Conservation (phyloP, 2,113 vertebrate genomes). For the Sialia sialis region DNA sequence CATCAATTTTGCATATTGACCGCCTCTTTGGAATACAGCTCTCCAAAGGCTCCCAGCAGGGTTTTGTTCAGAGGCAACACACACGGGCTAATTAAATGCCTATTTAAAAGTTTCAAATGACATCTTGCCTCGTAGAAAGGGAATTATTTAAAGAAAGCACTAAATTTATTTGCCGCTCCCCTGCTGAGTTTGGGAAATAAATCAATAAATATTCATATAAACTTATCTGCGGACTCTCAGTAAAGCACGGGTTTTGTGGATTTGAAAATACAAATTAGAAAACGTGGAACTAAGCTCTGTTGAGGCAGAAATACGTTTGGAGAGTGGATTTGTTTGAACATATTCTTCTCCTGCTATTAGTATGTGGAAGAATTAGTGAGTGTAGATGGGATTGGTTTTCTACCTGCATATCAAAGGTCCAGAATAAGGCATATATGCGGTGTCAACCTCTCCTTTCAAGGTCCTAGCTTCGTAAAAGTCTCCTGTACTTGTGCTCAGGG, state of each 20-base stretch:
- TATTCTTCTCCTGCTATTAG: not conserved
- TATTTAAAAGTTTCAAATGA: constrained; percentile 86
- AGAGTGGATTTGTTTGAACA: not conserved
- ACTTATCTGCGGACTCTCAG: constrained; percentile 44
- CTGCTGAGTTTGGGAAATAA: constrained; percentile 75
- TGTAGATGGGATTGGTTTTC: not conserved
- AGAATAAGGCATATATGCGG: not conserved
- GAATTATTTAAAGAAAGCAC: constrained; percentile 79
- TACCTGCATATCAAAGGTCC: not conserved
- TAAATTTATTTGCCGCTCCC: constrained; percentile 79
- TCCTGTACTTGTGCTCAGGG: not conserved
- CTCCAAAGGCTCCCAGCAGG: constrained; percentile 70
- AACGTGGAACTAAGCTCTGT: not conserved
- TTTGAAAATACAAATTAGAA: constrained; percentile 30
- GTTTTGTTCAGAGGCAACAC: constrained; percentile 79
- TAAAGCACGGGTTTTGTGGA: not conserved
- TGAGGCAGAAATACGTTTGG: not conserved
- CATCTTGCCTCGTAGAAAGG: constrained; percentile 80
- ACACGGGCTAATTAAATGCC: constrained; percentile 89
- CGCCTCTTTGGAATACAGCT: constrained; percentile 79
- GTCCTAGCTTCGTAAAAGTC: not conserved
- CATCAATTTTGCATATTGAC: constrained; percentile 90
- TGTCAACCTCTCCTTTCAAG: not conserved
- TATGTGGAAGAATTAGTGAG: not conserved
- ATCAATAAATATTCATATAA: constrained; percentile 84